phyloP scores from a whole-genome alignment of 2,888 invertebrate genomes.

The Chrysopilus asiliformis region DNA sequence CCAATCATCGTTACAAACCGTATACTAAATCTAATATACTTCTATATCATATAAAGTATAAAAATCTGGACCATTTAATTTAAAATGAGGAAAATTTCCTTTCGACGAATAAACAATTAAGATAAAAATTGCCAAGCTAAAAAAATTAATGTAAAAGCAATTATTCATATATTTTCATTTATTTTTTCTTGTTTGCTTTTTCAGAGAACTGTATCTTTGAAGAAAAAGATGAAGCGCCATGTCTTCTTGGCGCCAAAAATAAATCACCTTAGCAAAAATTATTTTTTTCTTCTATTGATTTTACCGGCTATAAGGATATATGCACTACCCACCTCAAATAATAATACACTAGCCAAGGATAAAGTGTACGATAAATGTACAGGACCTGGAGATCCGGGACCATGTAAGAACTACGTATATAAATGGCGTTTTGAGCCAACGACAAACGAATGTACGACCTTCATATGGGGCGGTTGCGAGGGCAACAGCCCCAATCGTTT shows the following conservation, averaged over 20 bases:
- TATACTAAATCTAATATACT: too few relatives aligned
- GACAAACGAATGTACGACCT: conserved; percentile 44
- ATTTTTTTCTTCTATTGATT: conserved; percentile 11
- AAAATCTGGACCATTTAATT: too few relatives aligned
- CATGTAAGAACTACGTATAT: conserved; percentile 48
- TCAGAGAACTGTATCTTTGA: background rate
- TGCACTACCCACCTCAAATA: conserved; percentile 3
- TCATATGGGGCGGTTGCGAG: conserved; percentile 55
- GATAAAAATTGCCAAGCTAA: background rate
- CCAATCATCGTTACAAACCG: too few relatives aligned
- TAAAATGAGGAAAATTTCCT: too few relatives aligned
- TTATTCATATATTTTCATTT: background rate
- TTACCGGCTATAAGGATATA: background rate
- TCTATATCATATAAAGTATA: background rate
- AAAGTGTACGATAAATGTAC: conserved; percentile 33
- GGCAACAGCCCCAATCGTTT: conserved; percentile 54
- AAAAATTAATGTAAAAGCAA: background rate
- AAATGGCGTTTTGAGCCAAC: conserved; percentile 53
- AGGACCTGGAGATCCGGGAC: conserved; percentile 40
- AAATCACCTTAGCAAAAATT: conserved; percentile 5
- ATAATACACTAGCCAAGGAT: conserved; percentile 23
- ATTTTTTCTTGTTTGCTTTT: conserved; percentile 2
- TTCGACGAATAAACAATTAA: background rate
- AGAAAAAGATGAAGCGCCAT: conserved; percentile 12
- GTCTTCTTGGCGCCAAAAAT: conserved; percentile 10